Conservation (phyloP, 2,888 invertebrate genomes). For the Pemphredon lugubris region DNA sequence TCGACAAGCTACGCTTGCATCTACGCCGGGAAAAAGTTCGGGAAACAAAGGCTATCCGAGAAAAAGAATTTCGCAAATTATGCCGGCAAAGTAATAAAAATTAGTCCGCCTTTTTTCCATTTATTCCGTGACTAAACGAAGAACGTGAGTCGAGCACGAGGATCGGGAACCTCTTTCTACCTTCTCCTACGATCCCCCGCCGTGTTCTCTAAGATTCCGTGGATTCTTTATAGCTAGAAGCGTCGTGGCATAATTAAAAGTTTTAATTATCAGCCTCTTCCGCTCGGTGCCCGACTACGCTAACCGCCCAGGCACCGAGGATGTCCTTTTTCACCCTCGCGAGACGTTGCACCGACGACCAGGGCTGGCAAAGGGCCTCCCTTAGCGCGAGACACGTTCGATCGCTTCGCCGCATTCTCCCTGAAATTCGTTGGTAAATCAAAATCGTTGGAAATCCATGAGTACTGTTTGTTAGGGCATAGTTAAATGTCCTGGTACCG, state of each 20-base stretch:
- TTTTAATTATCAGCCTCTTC: slow-evolving; percentile 68
- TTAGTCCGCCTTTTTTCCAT: slow-evolving; percentile 12
- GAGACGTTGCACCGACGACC: background rate
- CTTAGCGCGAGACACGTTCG: slow-evolving; percentile 3
- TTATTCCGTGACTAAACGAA: slow-evolving; percentile 16
- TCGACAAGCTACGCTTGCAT: background rate
- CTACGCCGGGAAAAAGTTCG: background rate
- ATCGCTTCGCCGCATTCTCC: no score
- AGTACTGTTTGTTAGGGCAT: no score
- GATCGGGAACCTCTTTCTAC: slow-evolving; percentile 2
- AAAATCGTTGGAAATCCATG: no score
- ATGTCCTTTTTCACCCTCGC: slow-evolving; percentile 17
- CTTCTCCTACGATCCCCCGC: slow-evolving; percentile 1
- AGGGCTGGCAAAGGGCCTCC: background rate
- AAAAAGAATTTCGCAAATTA: background rate
- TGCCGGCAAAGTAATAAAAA: slow-evolving; percentile 22
- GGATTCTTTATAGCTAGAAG: slow-evolving; percentile 35
- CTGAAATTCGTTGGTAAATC: no score
- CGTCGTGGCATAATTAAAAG: slow-evolving; percentile 70
- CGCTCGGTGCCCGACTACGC: background rate
- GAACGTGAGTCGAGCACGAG: slow-evolving; percentile 2
- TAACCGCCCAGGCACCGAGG: background rate
- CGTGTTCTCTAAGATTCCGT: slow-evolving; percentile 2
- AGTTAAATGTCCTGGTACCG: no score
- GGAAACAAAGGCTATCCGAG: background rate